phyloP scores from a whole-genome alignment of 2,797 vertebrate species.

The Sylvia borin region DNA sequence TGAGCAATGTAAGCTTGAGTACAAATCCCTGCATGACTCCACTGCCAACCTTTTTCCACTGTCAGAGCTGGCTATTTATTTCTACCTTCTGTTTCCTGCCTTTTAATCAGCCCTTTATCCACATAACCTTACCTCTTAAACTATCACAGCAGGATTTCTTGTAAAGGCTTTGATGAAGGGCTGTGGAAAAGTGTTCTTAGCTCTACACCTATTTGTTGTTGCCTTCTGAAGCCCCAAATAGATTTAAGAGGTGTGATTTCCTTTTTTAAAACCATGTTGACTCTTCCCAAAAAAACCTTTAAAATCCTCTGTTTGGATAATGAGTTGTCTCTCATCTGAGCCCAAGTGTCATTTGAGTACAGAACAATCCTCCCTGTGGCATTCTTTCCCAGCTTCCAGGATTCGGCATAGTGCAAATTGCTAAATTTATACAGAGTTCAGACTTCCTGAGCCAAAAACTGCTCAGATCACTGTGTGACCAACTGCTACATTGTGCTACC shows the following conservation, averaged over 20 bases:
- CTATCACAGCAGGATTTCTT: conserved; percentile 30
- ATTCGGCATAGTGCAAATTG: background rate
- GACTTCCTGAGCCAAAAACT: conserved; percentile 6
- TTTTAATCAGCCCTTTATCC: conserved; percentile 35
- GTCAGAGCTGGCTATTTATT: conserved; percentile 49
- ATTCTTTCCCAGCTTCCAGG: background rate
- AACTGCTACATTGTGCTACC: background rate
- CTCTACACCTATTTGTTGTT: background rate
- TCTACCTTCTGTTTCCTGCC: conserved; percentile 60
- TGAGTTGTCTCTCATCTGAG: background rate
- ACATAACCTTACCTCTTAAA: conserved; percentile 22
- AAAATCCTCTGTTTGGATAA: background rate
- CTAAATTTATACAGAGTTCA: conserved; percentile 22
- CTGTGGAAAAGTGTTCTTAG: background rate
- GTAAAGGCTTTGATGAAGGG: background rate
- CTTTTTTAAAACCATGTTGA: background rate
- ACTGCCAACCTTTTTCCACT: conserved; percentile 7
- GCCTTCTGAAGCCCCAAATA: background rate
- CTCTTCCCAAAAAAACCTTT: background rate
- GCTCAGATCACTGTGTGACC: conserved; percentile 16
- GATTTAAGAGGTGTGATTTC: conserved; percentile 5
- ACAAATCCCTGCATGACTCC: conserved; percentile 52
- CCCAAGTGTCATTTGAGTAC: background rate
- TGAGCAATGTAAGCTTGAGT: conserved; percentile 13
- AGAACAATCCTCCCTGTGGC: background rate